Base-by-base conservation (phyloP, 2,113 vertebrate genomes). In the Paradisaea rubra region DNA sequence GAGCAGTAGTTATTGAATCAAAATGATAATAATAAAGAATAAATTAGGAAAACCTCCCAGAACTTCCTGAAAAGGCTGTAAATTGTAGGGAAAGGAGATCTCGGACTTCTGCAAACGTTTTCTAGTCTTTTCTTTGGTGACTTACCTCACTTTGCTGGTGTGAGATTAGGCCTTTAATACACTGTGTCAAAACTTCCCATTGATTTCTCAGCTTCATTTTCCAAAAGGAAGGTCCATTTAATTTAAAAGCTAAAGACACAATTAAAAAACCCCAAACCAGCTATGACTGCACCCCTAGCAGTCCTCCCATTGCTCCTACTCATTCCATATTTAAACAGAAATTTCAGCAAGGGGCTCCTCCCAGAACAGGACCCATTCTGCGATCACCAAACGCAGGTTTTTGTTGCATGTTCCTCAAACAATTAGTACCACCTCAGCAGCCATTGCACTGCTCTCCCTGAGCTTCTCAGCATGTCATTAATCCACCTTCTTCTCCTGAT, bases 351-450 rank as follows among this genome's bases (percentile, higher is more conserved):
- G 53, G 72, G 28, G 41, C 15, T 89, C 4, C n/a, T 79, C n/a
- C 27, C 28, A 57, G 25, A 52, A 37, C 2, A 69, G 30, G 15
- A 30, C 39, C 56, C 37, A 39, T 33, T 54, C 33, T 37, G 49
- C 0, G 2, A 54, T 33, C 15, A 50, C 35, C 22, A 44, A 39
- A 41, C 0, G 0, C 31, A 73, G 5, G 4, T 30, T 65, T 87
- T 82, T 72, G 27, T 17, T 20, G 1, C 0, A 2, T 5, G 10
- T 35, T 78, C 33, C 63, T 69, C 41, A 53, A 39, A 66, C 24
- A 81, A 70, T 16, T 33, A 35, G 39, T 31, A 42, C 13, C 30
- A 39, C 24, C 6, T 82, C 39, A 76, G 50, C 39, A 91, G 35
- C 47, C 25, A n/a, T 74, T 94, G 87, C 66, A 45, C 30, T 89